A percentile compares a stretch with the other conserved stretches of the same genome.
These are phyloP conservation scores for Cyrtonyx montezumae DNA, from an alignment of 2,113 vertebrate genomes.

Conservation along the genomic window DNA sequence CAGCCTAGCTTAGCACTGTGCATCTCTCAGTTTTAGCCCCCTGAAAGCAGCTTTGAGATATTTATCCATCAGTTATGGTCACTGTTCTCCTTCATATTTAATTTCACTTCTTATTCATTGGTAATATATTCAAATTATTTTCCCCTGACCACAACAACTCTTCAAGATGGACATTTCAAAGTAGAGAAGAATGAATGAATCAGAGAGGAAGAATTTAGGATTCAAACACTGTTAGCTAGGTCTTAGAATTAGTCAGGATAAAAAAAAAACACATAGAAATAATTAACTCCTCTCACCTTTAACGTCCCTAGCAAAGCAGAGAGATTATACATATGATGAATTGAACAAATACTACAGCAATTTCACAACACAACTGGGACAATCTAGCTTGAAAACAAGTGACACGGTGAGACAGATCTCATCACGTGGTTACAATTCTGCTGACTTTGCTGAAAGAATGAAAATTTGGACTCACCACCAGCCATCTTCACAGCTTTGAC, in stretches of 20 bases:
- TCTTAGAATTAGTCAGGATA: background rate
- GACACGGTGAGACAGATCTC: background rate
- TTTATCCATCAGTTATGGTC: background rate
- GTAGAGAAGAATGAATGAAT: background rate
- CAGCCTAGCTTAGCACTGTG: background rate
- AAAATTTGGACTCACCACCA: background rate
- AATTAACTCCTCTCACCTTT: background rate
- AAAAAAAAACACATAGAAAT: background rate
- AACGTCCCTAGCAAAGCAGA: background rate
- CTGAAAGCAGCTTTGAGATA: background rate
- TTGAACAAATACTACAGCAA: background rate
- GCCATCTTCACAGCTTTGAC: background rate
- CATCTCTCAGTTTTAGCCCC: background rate
- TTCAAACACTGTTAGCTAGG: background rate
- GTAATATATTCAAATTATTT: background rate
- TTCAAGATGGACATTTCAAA: background rate
- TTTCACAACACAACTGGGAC: background rate
- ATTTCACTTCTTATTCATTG: background rate
- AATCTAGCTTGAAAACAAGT: background rate
- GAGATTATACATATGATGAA: fast-evolving
- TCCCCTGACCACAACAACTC: background rate
- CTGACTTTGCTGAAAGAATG: background rate
- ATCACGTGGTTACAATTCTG: background rate
- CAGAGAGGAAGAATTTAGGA: background rate
- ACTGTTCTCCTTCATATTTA: background rate